Evolutionary conservation across 1,140 invertebrate species (phyloP).

Genomic region (Apis florea): DNA sequence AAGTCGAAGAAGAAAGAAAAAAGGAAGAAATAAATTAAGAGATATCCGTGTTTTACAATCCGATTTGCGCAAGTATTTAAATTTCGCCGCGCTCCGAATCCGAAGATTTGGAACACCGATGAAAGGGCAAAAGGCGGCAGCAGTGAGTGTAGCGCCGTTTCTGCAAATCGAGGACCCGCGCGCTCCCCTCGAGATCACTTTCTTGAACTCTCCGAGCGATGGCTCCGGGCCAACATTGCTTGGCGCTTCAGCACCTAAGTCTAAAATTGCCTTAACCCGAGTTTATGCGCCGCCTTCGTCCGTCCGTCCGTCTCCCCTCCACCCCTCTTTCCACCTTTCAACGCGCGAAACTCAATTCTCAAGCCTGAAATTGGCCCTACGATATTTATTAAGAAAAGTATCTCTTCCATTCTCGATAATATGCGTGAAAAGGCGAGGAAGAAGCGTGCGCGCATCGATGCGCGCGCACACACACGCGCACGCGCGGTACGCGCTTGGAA

Average conservation of each 20-base stretch:
- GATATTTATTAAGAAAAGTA: not conserved
- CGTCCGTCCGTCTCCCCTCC: constrained; percentile 17
- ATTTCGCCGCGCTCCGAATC: not conserved
- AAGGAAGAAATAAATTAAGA: constrained; percentile 1
- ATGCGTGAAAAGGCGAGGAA: no score
- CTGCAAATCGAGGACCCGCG: not conserved
- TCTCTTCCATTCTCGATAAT: no score
- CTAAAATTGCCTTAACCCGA: constrained; percentile 74
- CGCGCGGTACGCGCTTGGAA: no score
- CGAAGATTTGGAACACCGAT: not conserved
- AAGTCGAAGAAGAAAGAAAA: not conserved
- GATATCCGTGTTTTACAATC: not conserved
- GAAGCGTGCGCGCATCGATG: no score
- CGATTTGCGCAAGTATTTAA: not conserved
- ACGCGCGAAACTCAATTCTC: constrained; percentile 16
- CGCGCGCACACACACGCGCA: no score
- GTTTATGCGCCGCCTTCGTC: constrained; percentile 38
- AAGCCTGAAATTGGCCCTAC: not conserved
- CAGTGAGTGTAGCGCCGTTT: constrained; percentile 4
- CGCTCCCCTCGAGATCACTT: constrained; percentile 36
- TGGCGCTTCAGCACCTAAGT: constrained; percentile 69
- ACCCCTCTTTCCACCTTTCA: constrained; percentile 34
- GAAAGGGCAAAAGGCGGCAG: constrained; percentile 25
- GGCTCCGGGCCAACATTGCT: constrained; percentile 73
- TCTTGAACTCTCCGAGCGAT: constrained; percentile 52